Evolutionary conservation across 1,140 invertebrate species (phyloP).

Genomic region (Geopemphigus sp.): DNA sequence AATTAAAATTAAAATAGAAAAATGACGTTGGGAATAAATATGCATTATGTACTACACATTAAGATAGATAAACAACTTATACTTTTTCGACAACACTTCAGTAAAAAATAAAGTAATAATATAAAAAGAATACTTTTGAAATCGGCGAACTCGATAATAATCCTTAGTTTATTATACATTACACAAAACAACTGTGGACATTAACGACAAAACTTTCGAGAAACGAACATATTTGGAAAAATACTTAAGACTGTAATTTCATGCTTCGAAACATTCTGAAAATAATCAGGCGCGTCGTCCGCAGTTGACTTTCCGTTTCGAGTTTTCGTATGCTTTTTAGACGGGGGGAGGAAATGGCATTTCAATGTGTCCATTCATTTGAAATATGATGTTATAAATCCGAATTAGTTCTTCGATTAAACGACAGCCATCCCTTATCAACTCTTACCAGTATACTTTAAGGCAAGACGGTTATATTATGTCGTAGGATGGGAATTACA

Average conservation of each 20-base stretch:
- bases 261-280: constrained; percentile 31
- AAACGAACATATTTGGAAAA: constrained; percentile 12
- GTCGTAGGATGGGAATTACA: neutral
- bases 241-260: constrained; percentile 44
- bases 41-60: too few relatives aligned
- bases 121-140: constrained; percentile 10
- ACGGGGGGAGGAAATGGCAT: neutral
- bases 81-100: too few relatives aligned
- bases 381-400: constrained; percentile 44
- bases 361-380: constrained; percentile 32
- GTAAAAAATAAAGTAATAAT: too few relatives aligned
- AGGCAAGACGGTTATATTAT: neutral
- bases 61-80: too few relatives aligned
- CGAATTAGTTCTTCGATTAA: constrained; percentile 44
- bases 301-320: constrained; percentile 2
- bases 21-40: too few relatives aligned
- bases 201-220: constrained; percentile 17
- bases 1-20: too few relatives aligned
- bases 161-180: neutral
- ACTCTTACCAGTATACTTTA: constrained; percentile 29
- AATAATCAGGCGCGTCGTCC: constrained; percentile 19
- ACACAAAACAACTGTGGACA: constrained; percentile 1
- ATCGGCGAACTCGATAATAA: neutral
- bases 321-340: neutral
- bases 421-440: constrained; percentile 27